phyloP scores from a whole-genome alignment of 2,888 invertebrate species.

The Morinoia aosen region DNA sequence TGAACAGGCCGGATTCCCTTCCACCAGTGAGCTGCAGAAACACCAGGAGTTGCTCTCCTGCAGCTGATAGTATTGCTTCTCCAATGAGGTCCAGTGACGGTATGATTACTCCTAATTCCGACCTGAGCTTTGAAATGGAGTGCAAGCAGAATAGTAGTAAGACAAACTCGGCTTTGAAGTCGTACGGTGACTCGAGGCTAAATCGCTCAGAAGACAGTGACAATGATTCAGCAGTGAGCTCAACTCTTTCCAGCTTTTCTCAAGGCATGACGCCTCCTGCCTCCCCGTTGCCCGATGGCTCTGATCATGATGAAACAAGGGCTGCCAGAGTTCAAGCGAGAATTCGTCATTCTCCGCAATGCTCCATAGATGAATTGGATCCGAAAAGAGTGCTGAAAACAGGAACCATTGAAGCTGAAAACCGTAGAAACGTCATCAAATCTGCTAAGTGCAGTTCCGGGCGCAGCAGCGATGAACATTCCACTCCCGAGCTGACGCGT shows the following conservation, averaged over 20 bases:
- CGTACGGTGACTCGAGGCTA: slow-evolving; percentile 59
- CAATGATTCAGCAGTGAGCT: slow-evolving; percentile 85
- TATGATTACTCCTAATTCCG: slow-evolving; percentile 76
- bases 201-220: slow-evolving; percentile 77
- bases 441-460: slow-evolving; percentile 89
- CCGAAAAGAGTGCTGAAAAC: slow-evolving; percentile 79
- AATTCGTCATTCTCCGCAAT: slow-evolving; percentile 65
- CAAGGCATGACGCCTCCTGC: slow-evolving; percentile 82
- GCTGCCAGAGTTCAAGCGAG: slow-evolving; percentile 70
- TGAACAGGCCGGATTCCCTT: slow-evolving; percentile 67
- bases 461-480: slow-evolving; percentile 69
- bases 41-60: slow-evolving; percentile 67
- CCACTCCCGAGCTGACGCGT: slow-evolving; percentile 62
- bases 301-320: slow-evolving; percentile 71
- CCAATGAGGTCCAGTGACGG: slow-evolving; percentile 76
- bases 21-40: slow-evolving; percentile 68
- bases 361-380: slow-evolving; percentile 58
- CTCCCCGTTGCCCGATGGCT: slow-evolving; percentile 79
- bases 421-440: slow-evolving; percentile 87
- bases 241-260: slow-evolving; percentile 77
- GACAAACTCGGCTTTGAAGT: slow-evolving; percentile 55
- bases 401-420: slow-evolving; percentile 86
- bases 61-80: slow-evolving; percentile 60
- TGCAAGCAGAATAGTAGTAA: slow-evolving; percentile 69
- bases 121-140: slow-evolving; percentile 76